Percentiles rank a stretch among this genome's conserved stretches.
Conservation (phyloP, 2,888 invertebrate species). For the Dryobota labecula region DNA sequence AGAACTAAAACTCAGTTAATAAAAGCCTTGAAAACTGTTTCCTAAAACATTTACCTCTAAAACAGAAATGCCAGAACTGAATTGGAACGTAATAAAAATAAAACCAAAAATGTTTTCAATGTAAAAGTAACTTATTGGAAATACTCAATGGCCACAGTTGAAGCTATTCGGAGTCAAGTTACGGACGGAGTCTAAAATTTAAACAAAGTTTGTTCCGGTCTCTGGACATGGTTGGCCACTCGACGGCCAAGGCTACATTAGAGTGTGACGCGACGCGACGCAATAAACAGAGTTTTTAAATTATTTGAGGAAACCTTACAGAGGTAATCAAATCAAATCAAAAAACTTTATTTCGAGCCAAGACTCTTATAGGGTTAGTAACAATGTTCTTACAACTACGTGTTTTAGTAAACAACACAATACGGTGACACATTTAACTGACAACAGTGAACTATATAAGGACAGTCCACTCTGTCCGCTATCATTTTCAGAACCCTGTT, state of each 20-base stretch:
- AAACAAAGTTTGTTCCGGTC: slow-evolving; percentile 80
- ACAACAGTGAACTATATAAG: too few species aligned
- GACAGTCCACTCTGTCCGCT: too few species aligned
- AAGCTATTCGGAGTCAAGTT: slow-evolving; percentile 68
- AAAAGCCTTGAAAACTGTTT: neutral
- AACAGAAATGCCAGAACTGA: slow-evolving; percentile 21
- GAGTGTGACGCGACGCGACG: neutral
- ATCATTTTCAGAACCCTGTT: too few species aligned
- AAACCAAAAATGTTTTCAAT: slow-evolving; percentile 52
- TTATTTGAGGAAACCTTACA: neutral
- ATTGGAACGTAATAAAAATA: slow-evolving; percentile 54
- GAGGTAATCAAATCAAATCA: too few species aligned
- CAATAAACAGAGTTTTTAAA: neutral
- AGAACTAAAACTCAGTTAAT: neutral
- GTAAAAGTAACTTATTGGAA: slow-evolving; percentile 62
- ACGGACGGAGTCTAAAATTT: slow-evolving; percentile 75
- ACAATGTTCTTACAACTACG: too few species aligned
- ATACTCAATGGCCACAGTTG: slow-evolving; percentile 62
- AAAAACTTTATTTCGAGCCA: too few species aligned
- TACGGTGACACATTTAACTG: too few species aligned
- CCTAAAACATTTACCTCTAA: slow-evolving; percentile 23
- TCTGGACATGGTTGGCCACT: slow-evolving; percentile 77
- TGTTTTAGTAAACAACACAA: too few species aligned
- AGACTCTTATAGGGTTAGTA: too few species aligned
- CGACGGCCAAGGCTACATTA: slow-evolving; percentile 54